These are phyloP conservation scores for Triplophysa bombifrons DNA, from an alignment of 2,797 vertebrate genomes.

Conservation along the genomic window DNA sequence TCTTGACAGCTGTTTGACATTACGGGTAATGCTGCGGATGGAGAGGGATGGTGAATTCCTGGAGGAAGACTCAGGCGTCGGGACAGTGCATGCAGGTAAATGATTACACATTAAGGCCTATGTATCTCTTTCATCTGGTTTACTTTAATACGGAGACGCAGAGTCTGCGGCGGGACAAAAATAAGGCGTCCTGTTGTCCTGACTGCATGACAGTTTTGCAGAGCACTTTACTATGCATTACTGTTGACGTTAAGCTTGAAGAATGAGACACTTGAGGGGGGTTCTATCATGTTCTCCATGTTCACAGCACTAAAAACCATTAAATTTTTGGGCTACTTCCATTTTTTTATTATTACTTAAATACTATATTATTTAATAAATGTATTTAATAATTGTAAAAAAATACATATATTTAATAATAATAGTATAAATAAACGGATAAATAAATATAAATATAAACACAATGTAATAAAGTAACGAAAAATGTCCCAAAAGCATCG, in stretches of 20 bases:
- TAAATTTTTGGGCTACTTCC: too few relatives aligned
- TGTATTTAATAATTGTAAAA: too few relatives aligned
- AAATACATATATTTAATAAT: too few relatives aligned
- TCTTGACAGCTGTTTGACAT: slow-evolving; percentile 62
- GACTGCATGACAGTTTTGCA: slow-evolving; percentile 44
- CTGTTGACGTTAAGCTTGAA: background rate
- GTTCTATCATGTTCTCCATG: background rate
- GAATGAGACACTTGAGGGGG: background rate
- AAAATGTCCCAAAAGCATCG: too few relatives aligned
- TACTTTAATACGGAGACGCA: slow-evolving; percentile 63
- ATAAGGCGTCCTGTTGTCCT: slow-evolving; percentile 44
- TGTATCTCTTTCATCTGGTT: slow-evolving; percentile 65
- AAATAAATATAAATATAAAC: too few relatives aligned
- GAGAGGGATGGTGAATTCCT: slow-evolving; percentile 45
- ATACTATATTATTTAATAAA: background rate
- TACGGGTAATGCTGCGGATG: slow-evolving; percentile 50
- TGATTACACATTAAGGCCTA: slow-evolving; percentile 61
- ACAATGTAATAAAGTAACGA: too few relatives aligned
- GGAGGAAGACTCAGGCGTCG: slow-evolving; percentile 52
- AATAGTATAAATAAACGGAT: too few relatives aligned
- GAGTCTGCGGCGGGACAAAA: slow-evolving; percentile 54
- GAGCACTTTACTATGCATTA: slow-evolving; percentile 30
- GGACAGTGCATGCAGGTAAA: slow-evolving; percentile 64
- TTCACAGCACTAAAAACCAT: background rate
- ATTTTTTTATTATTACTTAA: background rate